Base-by-base conservation (phyloP, 2,113 vertebrate species). In the Notiomystis cincta region DNA sequence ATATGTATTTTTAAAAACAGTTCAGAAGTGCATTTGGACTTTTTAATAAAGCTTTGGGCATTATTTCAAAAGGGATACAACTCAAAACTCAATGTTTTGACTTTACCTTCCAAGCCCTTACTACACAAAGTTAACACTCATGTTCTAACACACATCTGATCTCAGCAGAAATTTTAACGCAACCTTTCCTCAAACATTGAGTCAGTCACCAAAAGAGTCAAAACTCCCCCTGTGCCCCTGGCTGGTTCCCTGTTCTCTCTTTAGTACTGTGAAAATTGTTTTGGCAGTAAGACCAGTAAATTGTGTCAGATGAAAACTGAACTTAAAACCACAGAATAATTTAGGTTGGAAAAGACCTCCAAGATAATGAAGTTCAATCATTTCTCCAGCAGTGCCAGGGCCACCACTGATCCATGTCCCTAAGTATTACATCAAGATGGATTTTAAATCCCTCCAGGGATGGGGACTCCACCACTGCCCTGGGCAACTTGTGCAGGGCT, bases 71-170 rank as follows among this genome's bases (percentile, higher is more conserved):
- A 77, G 20, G 17, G 20, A 60, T 25, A 44, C 8, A 70, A 20
- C 5, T 58, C 37, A 51, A 67, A 77, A 73, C 0, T 1, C 31
- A 9, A 0, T 13, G 4, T 15, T 90, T 50, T 15, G 9, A 0
- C 8, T 66, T 75, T 27, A 57, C 14, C 17, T 78, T 79, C 25
- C 61, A 30, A 45, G 54, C 21, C 35, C 7, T 47, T 35, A 13
- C 24, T 27, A 21, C 3, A 42, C 9, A 64, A 15, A 47, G 27
- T 45, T 57, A 54, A 78, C 4, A 19, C 2, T 15, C 5, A 7
- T 53, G 27, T 31, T 61, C 47, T 28, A 50, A 87, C 23, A 47
- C 0, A 30, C 16, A 35, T 11, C 10, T 20, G 6, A 69, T 15
- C 35, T 76, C 45, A 60, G 11, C 4, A 64, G 10, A 76, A 47